A percentile compares a stretch with the other conserved stretches of the same genome.
These are phyloP conservation scores for Actinostola sp. DNA, from an alignment of 92 coral and sea anemone genomes.

Conservation along the genomic window DNA sequence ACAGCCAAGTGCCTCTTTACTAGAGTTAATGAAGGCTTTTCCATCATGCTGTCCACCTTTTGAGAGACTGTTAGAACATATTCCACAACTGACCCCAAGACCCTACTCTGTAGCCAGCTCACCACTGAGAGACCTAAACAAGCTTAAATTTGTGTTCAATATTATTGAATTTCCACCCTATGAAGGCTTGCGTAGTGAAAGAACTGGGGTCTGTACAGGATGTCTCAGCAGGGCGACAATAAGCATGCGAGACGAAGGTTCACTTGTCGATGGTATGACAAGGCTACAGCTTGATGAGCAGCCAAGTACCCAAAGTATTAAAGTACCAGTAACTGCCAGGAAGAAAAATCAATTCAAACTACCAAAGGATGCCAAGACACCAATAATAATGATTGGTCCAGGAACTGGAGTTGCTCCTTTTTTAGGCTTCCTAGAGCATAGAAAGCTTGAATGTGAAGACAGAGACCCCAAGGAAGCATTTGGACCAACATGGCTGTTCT, in stretches of 20 bases:
- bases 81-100: constrained; percentile 83
- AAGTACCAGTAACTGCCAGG: constrained; percentile 70
- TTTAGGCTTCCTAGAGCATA: constrained; percentile 88
- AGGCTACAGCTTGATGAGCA: constrained; percentile 2
- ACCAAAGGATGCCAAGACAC: constrained; percentile 59
- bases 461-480: constrained; percentile 27
- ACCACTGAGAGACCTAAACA: constrained; percentile 64
- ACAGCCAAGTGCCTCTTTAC: constrained; percentile 71
- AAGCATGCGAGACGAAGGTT: constrained; percentile 13
- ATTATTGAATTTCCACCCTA: constrained; percentile 72
- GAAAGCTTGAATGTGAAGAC: constrained; percentile 54
- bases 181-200: constrained; percentile 48
- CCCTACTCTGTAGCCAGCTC: constrained; percentile 96
- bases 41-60: constrained; percentile 91
- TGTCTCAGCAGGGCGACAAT: constrained; percentile 71
- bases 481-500: constrained; percentile 80
- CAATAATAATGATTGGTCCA: constrained; percentile 95
- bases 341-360: constrained; percentile 75
- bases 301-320: neutral
- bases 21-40: constrained; percentile 78
- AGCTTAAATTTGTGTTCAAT: constrained; percentile 84
- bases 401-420: constrained; percentile 99
- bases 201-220: constrained; percentile 93
- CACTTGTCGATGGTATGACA: neutral
- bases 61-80: constrained; percentile 85